A percentile compares a stretch with the other conserved stretches of the same genome.
phyloP scores from a whole-genome alignment of 2,797 vertebrate species.

The Cuculus canorus region DNA sequence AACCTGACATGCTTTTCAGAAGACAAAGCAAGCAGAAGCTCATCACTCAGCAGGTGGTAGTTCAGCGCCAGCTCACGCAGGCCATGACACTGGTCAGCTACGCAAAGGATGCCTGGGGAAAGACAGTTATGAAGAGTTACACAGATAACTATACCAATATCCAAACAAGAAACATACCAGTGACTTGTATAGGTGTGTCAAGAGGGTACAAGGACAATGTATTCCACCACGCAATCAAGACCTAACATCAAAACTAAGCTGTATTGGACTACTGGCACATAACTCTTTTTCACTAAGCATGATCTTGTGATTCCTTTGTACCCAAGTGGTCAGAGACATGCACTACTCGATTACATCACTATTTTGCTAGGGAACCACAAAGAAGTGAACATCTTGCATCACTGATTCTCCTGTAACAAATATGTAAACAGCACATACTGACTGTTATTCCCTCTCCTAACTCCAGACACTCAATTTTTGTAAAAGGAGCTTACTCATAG shows the following conservation, averaged over 20 bases:
- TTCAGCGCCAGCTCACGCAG: slow-evolving; percentile 95
- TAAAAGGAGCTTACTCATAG: not conserved
- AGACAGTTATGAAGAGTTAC: not conserved
- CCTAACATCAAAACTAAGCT: not conserved
- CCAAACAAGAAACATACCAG: rapidly evolving
- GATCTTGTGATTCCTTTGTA: not conserved
- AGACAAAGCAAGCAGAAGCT: slow-evolving; percentile 94
- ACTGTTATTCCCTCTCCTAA: not conserved
- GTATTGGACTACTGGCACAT: not conserved
- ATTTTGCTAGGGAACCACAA: not conserved
- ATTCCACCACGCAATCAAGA: not conserved
- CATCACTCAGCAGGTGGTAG: slow-evolving; percentile 95
- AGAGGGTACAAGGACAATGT: not conserved
- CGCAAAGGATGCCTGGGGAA: slow-evolving; percentile 91
- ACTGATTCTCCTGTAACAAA: not conserved
- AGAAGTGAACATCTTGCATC: not conserved
- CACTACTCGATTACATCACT: rapidly evolving
- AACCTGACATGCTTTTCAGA: slow-evolving; percentile 96
- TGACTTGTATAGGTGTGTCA: not conserved
- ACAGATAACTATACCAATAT: not conserved
- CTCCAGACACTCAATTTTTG: not conserved
- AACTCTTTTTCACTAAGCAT: not conserved
- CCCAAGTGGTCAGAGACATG: rapidly evolving
- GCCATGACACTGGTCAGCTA: slow-evolving; percentile 97
- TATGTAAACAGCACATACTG: not conserved